Percentiles rank a stretch among this genome's conserved stretches.
Conservation (phyloP, 2,888 invertebrate species). For the Melipona bicolor region DNA sequence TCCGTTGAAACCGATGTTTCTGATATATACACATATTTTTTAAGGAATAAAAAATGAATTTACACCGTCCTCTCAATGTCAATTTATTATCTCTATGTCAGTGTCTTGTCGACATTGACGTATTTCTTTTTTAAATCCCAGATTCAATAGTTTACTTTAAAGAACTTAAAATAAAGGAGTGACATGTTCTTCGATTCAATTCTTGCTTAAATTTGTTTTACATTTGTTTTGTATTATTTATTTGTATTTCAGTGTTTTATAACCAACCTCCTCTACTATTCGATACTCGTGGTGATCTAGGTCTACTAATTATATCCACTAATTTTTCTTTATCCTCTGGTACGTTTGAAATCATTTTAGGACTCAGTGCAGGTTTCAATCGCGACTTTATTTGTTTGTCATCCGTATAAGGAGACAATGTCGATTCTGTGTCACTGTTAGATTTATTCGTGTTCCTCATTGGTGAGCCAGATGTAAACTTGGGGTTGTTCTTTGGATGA, state of each 20-base stretch:
- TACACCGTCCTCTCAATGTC: not conserved
- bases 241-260: constrained; percentile 39
- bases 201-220: not conserved
- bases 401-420: not conserved
- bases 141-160: not conserved
- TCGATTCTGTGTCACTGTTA: not conserved
- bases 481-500: not conserved
- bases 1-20: constrained; percentile 28
- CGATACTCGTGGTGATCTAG: constrained; percentile 68
- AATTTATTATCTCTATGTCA: constrained; percentile 2
- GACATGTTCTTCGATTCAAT: too few relatives aligned
- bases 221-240: not conserved
- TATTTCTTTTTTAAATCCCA: not conserved
- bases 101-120: too few relatives aligned
- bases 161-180: not conserved
- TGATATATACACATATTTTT: constrained; percentile 42
- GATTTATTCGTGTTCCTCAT: not conserved
- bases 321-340: constrained; percentile 65
- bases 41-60: constrained; percentile 39
- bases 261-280: constrained; percentile 71
- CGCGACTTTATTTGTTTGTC: constrained; percentile 50
- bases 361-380: constrained; percentile 59
- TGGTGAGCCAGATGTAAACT: constrained; percentile 33
- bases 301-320: constrained; percentile 57
- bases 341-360: constrained; percentile 41